Evolutionary conservation across 2,797 vertebrate species (phyloP).

Genomic region (Coreius guichenoti): DNA sequence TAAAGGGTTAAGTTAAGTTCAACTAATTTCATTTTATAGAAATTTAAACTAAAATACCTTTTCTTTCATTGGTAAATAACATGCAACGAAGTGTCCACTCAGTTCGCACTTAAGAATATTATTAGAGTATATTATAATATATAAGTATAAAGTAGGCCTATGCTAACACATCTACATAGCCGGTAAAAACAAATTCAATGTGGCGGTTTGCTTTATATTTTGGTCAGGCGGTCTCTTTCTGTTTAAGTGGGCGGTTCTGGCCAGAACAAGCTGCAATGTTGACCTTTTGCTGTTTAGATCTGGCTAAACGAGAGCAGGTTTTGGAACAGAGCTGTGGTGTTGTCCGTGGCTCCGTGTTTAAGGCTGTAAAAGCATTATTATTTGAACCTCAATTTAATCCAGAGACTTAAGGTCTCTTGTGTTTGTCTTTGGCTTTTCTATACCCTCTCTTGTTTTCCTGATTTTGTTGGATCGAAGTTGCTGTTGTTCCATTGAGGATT

Average conservation of each 20-base stretch:
- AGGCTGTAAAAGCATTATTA: conserved; percentile 31
- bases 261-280: background rate
- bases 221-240: background rate
- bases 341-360: background rate
- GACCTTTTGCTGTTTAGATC: conserved; percentile 6
- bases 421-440: conserved; percentile 60
- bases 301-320: background rate
- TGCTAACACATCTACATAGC: background rate
- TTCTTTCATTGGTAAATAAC: too few species aligned
- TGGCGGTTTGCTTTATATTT: background rate
- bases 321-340: conserved; percentile 1
- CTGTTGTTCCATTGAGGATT: conserved; percentile 62
- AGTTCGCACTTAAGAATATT: background rate
- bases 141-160: background rate
- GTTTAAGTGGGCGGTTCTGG: background rate
- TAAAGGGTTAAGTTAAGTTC: too few species aligned
- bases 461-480: conserved; percentile 55
- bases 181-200: background rate
- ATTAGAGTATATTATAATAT: background rate
- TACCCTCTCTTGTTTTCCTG: conserved; percentile 58
- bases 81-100: background rate
- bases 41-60: too few species aligned
- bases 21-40: too few species aligned
- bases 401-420: conserved; percentile 1
- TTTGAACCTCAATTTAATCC: conserved; percentile 16